Evolutionary conservation across 2,113 vertebrate species (phyloP).

Genomic region (Ammodramus savannarum): DNA sequence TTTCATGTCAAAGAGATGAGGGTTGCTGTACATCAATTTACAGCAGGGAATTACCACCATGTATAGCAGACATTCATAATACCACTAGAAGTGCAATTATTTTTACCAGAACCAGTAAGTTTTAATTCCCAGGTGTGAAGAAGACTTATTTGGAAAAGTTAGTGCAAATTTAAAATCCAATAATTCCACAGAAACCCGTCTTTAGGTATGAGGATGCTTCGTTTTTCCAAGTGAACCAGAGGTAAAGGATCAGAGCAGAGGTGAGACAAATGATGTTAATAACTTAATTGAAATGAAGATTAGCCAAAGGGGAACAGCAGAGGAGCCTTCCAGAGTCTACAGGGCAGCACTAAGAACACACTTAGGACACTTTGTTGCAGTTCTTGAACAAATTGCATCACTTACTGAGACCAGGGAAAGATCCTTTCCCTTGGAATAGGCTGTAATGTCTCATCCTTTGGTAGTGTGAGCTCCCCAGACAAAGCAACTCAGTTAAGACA

Average conservation of each 20-base stretch:
- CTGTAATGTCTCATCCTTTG: conserved; percentile 19
- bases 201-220: neutral
- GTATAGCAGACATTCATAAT: neutral
- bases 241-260: neutral
- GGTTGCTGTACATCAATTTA: neutral
- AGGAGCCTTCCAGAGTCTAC: neutral
- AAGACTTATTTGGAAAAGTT: neutral
- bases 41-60: neutral
- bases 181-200: neutral
- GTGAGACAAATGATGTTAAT: neutral
- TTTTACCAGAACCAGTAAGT: neutral
- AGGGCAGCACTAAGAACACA: neutral
- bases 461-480: neutral
- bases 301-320: neutral
- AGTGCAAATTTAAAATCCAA: neutral
- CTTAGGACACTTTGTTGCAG: neutral
- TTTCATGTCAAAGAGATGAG: neutral
- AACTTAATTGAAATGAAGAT: neutral
- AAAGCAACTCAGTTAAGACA: neutral
- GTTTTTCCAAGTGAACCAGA: neutral
- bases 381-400: conserved; percentile 27
- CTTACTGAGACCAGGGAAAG: neutral
- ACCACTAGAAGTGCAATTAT: neutral
- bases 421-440: neutral
- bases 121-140: neutral